Percentiles rank a stretch among this genome's conserved stretches.
Evolutionary conservation across 2,888 invertebrate species (phyloP).

Genomic region (Homarus gammarus): DNA sequence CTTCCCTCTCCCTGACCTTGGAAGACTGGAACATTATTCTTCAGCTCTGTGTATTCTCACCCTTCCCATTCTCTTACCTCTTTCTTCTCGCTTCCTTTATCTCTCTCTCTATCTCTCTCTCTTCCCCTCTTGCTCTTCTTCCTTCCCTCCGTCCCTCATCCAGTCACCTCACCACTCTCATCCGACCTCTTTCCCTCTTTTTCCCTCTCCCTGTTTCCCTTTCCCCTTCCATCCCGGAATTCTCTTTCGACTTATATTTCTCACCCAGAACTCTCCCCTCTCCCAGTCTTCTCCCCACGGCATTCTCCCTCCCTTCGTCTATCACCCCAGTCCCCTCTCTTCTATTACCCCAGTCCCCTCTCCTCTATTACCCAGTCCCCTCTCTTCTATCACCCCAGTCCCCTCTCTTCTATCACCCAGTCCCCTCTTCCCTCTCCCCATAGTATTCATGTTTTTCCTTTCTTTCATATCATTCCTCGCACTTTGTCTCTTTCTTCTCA

Average conservation of each 20-base stretch:
- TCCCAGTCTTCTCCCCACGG: neutral
- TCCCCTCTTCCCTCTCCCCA: neutral
- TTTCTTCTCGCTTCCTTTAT: conserved; percentile 5
- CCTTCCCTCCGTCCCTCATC: neutral
- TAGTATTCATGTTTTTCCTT: neutral
- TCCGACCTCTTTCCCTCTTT: neutral
- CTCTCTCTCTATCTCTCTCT: neutral
- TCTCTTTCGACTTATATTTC: neutral
- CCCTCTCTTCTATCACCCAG: neutral
- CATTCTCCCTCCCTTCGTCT: conserved; percentile 27
- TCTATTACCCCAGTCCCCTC: no score
- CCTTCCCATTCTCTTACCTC: no score
- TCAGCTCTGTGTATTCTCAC: no score
- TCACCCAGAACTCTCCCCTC: neutral
- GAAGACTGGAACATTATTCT: no score
- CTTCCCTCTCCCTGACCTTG: no score
- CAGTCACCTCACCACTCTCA: neutral
- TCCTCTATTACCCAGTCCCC: no score
- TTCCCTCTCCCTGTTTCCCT: conserved; percentile 4
- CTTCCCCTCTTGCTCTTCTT: conserved; percentile 10
- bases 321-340: neutral
- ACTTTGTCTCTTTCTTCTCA: neutral
- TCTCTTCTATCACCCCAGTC: neutral
- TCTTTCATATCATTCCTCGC: neutral
- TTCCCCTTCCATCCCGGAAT: neutral